Percentiles rank a stretch among this genome's conserved stretches.
phyloP scores from a whole-genome alignment of 1,140 invertebrate genomes.

The Oreohelix idahoensis region DNA sequence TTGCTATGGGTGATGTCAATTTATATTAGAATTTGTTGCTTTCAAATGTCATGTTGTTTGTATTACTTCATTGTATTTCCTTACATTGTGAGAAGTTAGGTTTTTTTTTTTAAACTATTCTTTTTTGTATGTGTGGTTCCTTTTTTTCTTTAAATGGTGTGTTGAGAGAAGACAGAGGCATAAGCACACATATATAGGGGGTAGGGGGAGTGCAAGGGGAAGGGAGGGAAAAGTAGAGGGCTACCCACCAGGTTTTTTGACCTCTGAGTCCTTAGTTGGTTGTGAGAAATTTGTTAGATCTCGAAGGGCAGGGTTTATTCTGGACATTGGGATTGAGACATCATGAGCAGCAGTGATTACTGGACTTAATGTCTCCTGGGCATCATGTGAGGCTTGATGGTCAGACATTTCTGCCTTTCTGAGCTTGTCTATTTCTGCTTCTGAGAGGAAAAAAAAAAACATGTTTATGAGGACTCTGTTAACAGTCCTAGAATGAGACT shows the following conservation, averaged over 20 bases:
- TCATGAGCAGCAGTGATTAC: constrained; percentile 32
- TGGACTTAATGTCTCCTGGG: not conserved
- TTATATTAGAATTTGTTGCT: no score
- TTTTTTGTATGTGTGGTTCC: no score
- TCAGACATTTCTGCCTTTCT: not conserved
- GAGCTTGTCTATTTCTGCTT: not conserved
- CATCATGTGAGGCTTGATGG: not conserved
- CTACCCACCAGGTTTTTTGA: constrained; percentile 46
- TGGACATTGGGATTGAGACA: constrained; percentile 50
- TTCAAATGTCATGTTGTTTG: no score
- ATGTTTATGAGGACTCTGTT: no score
- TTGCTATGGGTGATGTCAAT: no score
- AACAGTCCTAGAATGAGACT: no score
- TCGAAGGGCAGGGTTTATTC: constrained; percentile 54
- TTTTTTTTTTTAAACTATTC: no score
- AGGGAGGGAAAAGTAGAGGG: not conserved
- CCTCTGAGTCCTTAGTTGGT: constrained; percentile 32
- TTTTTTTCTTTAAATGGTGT: not conserved
- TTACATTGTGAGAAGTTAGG: no score
- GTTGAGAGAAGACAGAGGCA: not conserved
- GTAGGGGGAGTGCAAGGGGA: not conserved
- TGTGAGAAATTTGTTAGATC: constrained; percentile 59
- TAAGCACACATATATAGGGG: not conserved
- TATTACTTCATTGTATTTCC: no score
- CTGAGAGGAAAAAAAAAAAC: no score